A percentile compares a stretch with the other conserved stretches of the same genome.
These are phyloP conservation scores for Arrhopalites spinosus DNA, from an alignment of 2,888 invertebrate species.

Conservation along the genomic window DNA sequence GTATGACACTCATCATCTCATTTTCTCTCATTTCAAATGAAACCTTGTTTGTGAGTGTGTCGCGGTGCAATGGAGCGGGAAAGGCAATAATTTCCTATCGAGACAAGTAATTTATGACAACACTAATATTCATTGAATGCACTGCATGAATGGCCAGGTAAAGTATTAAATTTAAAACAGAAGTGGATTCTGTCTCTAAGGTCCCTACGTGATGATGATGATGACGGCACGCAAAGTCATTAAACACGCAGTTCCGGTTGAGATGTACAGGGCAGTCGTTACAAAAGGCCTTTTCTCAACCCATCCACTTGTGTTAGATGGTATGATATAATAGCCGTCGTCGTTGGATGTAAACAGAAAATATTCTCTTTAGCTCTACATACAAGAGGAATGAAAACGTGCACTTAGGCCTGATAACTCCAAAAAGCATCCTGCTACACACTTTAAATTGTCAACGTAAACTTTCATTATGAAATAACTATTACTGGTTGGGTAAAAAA, in stretches of 20 bases:
- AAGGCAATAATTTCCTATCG: neutral
- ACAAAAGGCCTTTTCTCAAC: neutral
- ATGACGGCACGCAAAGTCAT: slow-evolving; percentile 21
- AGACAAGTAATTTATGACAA: neutral
- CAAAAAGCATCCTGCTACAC: neutral
- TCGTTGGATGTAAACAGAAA: neutral
- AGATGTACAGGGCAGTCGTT: neutral
- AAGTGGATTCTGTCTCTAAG: neutral
- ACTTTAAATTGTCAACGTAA: slow-evolving; percentile 14
- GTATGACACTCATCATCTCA: too few species aligned
- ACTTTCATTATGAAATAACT: slow-evolving; percentile 16
- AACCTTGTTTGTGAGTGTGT: too few species aligned
- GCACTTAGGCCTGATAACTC: neutral
- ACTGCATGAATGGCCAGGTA: neutral
- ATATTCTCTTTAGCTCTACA: neutral
- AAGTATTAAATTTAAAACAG: slow-evolving; percentile 8
- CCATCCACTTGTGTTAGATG: neutral
- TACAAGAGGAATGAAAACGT: neutral
- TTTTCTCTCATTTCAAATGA: too few species aligned
- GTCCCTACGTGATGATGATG: neutral
- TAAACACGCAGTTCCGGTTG: slow-evolving; percentile 36
- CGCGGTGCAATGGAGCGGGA: too few species aligned
- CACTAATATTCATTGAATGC: neutral
- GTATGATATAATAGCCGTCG: neutral
- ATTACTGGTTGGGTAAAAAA: neutral